These are phyloP conservation scores for Holothuria glaberrima DNA, from an alignment of 35 echinoderm and acorn worm genomes.

Conservation along the genomic window DNA sequence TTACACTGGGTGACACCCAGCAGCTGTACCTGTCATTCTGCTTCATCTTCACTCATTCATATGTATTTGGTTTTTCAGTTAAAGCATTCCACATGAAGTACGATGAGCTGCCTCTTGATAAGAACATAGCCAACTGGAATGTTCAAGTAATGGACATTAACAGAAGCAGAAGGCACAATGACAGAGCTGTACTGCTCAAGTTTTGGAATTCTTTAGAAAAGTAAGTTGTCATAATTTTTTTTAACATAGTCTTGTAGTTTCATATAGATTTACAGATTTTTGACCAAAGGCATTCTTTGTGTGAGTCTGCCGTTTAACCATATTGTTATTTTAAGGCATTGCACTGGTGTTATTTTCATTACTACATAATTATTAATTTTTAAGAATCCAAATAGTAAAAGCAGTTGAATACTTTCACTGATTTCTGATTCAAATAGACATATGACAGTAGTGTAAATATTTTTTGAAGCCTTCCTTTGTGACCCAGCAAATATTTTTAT, in stretches of 20 bases:
- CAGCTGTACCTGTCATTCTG: too few relatives aligned
- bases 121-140: conserved; percentile 91
- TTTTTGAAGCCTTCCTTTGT: too few relatives aligned
- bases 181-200: conserved; percentile 84
- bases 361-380: too few relatives aligned
- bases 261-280: neutral
- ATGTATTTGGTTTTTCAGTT: conserved; percentile 51
- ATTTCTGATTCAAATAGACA: too few relatives aligned
- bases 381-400: neutral
- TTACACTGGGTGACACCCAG: too few relatives aligned
- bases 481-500: too few relatives aligned
- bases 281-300: neutral
- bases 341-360: neutral
- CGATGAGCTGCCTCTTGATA: conserved; percentile 84
- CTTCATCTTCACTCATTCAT: too few relatives aligned
- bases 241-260: too few relatives aligned
- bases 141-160: conserved; percentile 83
- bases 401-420: too few relatives aligned
- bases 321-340: neutral
- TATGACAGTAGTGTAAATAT: neutral
- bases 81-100: conserved; percentile 91
- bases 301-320: neutral
- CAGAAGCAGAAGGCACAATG: conserved; percentile 82
- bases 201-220: conserved; percentile 96
- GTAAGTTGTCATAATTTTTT: conserved; percentile 59